Percentiles rank a stretch among this genome's conserved stretches.
These are phyloP conservation scores for Helarctos malayanus DNA, from an alignment of 2,797 vertebrate species.

Conservation along the genomic window DNA sequence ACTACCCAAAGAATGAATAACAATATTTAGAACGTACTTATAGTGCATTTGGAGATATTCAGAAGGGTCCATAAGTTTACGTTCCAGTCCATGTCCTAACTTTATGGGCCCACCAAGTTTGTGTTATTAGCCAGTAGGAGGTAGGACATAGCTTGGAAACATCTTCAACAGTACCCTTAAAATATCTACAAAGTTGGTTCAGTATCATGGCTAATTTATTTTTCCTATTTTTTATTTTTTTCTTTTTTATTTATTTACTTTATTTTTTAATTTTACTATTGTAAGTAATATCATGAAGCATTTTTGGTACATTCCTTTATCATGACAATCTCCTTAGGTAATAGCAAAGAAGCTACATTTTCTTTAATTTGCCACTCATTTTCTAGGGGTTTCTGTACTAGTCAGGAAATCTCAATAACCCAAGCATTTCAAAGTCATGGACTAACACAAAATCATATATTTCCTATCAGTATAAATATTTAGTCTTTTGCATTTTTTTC, in stretches of 20 bases:
- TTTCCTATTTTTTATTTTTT: background rate
- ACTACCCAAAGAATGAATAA: background rate
- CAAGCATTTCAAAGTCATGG: background rate
- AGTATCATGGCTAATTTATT: background rate
- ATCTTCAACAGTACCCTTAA: background rate
- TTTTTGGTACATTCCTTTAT: conserved; percentile 3
- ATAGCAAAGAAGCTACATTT: background rate
- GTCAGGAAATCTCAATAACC: background rate
- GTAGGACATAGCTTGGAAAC: background rate
- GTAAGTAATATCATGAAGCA: background rate
- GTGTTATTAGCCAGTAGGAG: background rate
- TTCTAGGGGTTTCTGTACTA: background rate
- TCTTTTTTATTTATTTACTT: background rate
- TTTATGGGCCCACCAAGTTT: background rate
- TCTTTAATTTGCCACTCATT: background rate
- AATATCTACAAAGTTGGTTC: background rate
- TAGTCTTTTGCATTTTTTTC: background rate
- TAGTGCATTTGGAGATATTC: background rate
- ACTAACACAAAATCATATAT: background rate
- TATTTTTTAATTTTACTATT: background rate
- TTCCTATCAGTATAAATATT: background rate
- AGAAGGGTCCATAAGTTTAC: background rate
- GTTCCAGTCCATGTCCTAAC: background rate
- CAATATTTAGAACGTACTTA: background rate
- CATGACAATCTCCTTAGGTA: background rate